A percentile compares a stretch with the other conserved stretches of the same genome.
phyloP scores from a whole-genome alignment of 2,888 invertebrate species.

The Hirtodrosophila duncani region DNA sequence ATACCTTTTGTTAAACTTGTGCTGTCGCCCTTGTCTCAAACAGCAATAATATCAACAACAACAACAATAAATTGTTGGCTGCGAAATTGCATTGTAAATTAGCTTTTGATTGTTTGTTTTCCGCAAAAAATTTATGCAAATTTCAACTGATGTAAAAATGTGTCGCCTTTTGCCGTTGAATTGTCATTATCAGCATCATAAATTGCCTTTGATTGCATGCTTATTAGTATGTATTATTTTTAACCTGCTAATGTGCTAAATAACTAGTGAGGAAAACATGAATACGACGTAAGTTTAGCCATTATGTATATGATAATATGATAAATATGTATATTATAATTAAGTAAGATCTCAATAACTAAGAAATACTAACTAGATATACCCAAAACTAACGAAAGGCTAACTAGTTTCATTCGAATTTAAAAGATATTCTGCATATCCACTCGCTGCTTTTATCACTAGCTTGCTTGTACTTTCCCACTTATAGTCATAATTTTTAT shows the following conservation, averaged over 20 bases:
- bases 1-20: conserved; percentile 19
- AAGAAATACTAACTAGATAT: too few species aligned
- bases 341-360: too few species aligned
- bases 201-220: conserved; percentile 46
- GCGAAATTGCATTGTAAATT: conserved; percentile 60
- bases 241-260: conserved; percentile 8
- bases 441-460: too few species aligned
- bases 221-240: conserved; percentile 17
- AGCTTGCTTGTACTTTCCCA: too few species aligned
- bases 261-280: too few species aligned
- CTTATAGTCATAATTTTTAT: neutral
- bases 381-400: too few species aligned
- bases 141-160: conserved; percentile 14
- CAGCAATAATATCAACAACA: conserved; percentile 24
- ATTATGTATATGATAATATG: too few species aligned
- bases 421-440: too few species aligned
- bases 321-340: too few species aligned
- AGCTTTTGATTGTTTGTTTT: conserved; percentile 52
- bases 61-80: conserved; percentile 33
- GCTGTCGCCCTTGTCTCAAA: conserved; percentile 50
- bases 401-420: too few species aligned
- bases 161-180: conserved; percentile 28
- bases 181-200: conserved; percentile 45
- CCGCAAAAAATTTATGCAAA: conserved; percentile 37
- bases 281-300: too few species aligned